Evolutionary conservation across 2,113 vertebrate species (phyloP).

Genomic region (Tetrax tetrax): DNA sequence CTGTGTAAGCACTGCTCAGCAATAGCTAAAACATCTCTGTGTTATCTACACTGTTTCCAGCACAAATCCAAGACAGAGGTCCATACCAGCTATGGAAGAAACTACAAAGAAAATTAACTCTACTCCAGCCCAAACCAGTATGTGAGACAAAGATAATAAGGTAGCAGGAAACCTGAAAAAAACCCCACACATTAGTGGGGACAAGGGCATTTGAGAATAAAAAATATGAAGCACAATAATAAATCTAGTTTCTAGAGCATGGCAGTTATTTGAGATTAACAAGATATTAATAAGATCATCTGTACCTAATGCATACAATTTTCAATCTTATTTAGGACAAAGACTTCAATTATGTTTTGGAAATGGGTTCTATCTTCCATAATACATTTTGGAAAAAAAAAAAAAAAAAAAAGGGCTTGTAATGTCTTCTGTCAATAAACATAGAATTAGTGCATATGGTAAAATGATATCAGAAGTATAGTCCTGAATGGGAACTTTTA

Average conservation of each 20-base stretch:
- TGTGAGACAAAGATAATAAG: background rate
- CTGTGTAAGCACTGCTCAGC: no score
- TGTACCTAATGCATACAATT: background rate
- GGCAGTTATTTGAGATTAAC: background rate
- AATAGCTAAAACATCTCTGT: no score
- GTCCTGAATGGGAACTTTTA: background rate
- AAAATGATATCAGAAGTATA: background rate
- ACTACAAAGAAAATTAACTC: no score
- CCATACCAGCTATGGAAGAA: no score
- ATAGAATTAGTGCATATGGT: background rate
- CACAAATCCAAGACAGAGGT: no score
- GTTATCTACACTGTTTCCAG: no score
- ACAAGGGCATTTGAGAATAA: background rate
- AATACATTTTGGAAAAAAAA: background rate
- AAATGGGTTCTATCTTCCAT: background rate
- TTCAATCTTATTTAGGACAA: background rate
- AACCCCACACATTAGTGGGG: background rate
- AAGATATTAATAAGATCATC: background rate
- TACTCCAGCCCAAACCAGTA: no score
- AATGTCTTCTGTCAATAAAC: background rate
- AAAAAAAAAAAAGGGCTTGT: background rate
- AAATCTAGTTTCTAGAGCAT: background rate
- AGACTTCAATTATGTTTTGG: background rate
- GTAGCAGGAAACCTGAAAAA: background rate
- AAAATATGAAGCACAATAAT: background rate